Base-by-base conservation (phyloP, 2,797 vertebrate genomes). In the Hafferia zeledoni region DNA sequence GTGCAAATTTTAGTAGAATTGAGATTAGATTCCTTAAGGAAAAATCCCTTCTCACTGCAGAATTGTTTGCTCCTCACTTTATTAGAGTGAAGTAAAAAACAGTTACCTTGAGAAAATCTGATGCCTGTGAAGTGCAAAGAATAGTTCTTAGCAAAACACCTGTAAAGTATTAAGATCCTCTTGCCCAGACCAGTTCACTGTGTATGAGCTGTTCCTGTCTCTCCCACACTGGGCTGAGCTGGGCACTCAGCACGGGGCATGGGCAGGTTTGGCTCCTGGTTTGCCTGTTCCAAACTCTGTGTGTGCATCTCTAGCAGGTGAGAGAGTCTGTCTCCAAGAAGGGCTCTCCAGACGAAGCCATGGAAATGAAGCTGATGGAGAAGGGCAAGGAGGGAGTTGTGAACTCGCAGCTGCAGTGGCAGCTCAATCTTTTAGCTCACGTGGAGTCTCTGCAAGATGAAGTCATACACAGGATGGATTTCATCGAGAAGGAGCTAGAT, bases 381-480 rank as follows among this genome's bases (percentile, higher is more conserved):
- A 98, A 98, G 71, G 70, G 80, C 46, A 95, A 97, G 91, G 98
- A 98, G 56, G 96, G 97, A 68, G 86, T 97, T 55, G 90, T 98
- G 90, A 97, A 97, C 90, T 97, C 98, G 2, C 98, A 97, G 97
- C 98, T 99, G 68, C 99, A 99, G 97, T 99, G 99, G 98, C 98
- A 99, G 96, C 98, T 99, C 81, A 99, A 99, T 96, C 97, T 99
- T 92, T 96, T 99, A 95, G 98, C 99, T 57, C 99, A 99, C 0
- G 98, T 99, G 41, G 99, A 99, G 52, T 98, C 98, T 18, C 98
- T 99, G 74, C 99, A 99, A 96, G 99, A 99, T 9, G 99, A 99
- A 96, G 99, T 99, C 69, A 99, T 98, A 0, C 98, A 99, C 93
- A 98, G 99, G 92, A 99, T 99, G 99, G 99, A 99, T 98, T 99